phyloP scores from a whole-genome alignment of 2,797 vertebrate genomes.

The Propithecus perrieri region DNA sequence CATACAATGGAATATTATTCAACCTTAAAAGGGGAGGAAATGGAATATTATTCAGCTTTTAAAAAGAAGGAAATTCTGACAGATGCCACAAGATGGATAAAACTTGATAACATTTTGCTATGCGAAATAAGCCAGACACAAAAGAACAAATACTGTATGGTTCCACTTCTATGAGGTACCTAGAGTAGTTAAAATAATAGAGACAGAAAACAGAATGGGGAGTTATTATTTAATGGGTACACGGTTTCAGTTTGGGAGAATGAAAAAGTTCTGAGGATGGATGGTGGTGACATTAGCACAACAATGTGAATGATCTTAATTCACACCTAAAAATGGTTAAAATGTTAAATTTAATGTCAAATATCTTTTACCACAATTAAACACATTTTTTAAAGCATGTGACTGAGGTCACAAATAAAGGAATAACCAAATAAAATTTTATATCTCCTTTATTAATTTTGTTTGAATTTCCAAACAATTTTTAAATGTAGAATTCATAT shows the following conservation, averaged over 20 bases:
- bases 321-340: not conserved
- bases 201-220: not conserved
- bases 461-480: not conserved
- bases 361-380: not conserved
- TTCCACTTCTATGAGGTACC: not conserved
- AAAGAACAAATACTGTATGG: not conserved
- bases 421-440: not conserved
- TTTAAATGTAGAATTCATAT: conserved; percentile 26
- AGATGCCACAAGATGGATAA: not conserved
- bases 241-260: not conserved
- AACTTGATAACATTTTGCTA: not conserved
- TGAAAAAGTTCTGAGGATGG: not conserved
- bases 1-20: not conserved
- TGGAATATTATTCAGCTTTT: not conserved
- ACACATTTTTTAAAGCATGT: not conserved
- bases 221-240: not conserved
- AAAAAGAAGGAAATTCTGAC: not conserved
- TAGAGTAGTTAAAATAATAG: not conserved
- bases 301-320: not conserved
- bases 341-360: not conserved
- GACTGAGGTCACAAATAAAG: not conserved
- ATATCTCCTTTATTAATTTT: not conserved
- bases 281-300: not conserved
- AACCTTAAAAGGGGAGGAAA: not conserved
- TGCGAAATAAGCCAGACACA: not conserved